Evolutionary conservation across 2,113 vertebrate species (phyloP), one percentile per base, ranked within the genome.

Genomic region (Ceuthmochares aereus): DNA sequence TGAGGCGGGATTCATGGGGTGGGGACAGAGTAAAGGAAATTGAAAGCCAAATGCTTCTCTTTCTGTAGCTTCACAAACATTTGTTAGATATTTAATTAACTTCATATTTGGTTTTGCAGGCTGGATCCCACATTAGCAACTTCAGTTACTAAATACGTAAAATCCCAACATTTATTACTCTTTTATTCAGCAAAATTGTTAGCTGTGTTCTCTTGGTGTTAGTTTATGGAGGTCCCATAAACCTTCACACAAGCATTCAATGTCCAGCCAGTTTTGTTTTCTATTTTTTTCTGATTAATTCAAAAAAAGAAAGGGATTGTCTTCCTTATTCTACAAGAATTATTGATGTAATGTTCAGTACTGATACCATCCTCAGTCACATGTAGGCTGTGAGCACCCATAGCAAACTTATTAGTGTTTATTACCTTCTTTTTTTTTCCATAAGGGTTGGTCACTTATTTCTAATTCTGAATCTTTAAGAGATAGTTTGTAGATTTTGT

Each of bases 61-160:
- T 95, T 96, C 92, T 92, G 79, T 89, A 96, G 66, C 79, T 94
- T 96, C 56, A 45, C 82, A 94, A 92, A 95, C 66, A 88, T 93
- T 96, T 92, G 83, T 88, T 87, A 90, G 93, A 88, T 92, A 93
- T 93, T 94, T 96, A 96, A 97, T 96, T 88, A 88, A 78, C 30
- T 86, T 95, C 92, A 92, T 75, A 95, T 84, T 96, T 88, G 30
- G 76, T 86, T 93, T 79, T 88, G 40, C 52, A 92, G 88, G 47
- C 93, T 14, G 2, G 64, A 86, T 94, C 83, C 92, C 88, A 92
- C 88, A 94, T 94, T 89, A 94, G 79, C 90, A 92, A 60, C 60
- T 95, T 90, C 90, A 84, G 73, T 75, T 95, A 83, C 76, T 96
- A 92, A 97, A 86, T 88, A 94, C 84, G 85, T 62, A 95, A 92